Percentiles rank a stretch among this genome's conserved stretches.
phyloP scores from a whole-genome alignment of 2,797 vertebrate species.

The Sebastes hubbsi region DNA sequence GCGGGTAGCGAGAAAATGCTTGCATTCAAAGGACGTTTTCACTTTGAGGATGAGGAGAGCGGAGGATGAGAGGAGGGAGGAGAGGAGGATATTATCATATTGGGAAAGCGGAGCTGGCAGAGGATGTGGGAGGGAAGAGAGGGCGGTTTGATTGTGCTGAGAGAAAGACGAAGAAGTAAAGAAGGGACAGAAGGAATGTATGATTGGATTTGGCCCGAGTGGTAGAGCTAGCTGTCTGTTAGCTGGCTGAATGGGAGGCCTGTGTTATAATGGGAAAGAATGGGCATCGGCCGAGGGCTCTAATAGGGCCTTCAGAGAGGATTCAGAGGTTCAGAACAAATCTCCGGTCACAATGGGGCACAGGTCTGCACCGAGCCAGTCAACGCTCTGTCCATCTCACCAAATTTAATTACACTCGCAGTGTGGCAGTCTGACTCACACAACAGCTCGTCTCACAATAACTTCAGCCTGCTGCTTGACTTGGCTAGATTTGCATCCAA shows the following conservation, averaged over 20 bases:
- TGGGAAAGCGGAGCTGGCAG: constrained; percentile 22
- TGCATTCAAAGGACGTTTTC: constrained; percentile 56
- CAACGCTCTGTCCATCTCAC: constrained; percentile 40
- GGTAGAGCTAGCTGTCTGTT: constrained; percentile 32
- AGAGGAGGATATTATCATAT: constrained; percentile 52
- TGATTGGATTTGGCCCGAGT: constrained; percentile 57
- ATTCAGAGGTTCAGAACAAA: constrained; percentile 62
- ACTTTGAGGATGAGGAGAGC: constrained; percentile 52
- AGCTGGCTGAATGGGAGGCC: constrained; percentile 44
- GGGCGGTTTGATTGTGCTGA: constrained; percentile 46
- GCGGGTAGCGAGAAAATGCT: constrained; percentile 47
- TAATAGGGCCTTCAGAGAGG: constrained; percentile 71
- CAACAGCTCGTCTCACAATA: constrained; percentile 39
- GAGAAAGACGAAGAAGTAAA: constrained; percentile 46
- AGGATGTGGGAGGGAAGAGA: constrained; percentile 29
- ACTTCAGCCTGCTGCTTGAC: constrained; percentile 15
- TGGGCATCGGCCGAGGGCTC: constrained; percentile 40
- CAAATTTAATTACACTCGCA: constrained; percentile 59
- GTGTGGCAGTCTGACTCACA: constrained; percentile 38
- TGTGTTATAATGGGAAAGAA: constrained; percentile 62
- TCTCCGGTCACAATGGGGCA: constrained; percentile 56
- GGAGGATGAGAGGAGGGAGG: constrained; percentile 34
- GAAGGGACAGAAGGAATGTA: constrained; percentile 39
- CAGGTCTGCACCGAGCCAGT: constrained; percentile 53
- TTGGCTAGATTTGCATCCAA: constrained; percentile 14